A percentile compares a stretch with the other conserved stretches of the same genome.
Evolutionary conservation across 1,140 invertebrate species (phyloP).

Genomic region (Notospermus geniculatus): DNA sequence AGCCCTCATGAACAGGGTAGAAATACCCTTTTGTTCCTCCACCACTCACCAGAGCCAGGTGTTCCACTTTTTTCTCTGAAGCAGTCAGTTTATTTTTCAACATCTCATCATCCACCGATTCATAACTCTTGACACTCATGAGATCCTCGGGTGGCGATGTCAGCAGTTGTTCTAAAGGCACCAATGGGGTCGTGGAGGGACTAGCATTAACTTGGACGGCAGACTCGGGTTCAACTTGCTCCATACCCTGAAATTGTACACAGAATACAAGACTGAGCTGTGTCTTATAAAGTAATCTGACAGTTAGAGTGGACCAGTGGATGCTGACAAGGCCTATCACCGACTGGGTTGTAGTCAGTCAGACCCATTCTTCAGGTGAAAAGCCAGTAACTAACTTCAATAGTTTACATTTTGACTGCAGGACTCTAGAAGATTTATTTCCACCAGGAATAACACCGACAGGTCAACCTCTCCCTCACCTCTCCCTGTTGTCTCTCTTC

Average conservation of each 20-base stretch:
- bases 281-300: no score
- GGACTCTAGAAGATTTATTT: no score
- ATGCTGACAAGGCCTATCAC: no score
- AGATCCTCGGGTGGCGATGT: slow-evolving; percentile 33
- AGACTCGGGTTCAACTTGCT: slow-evolving; percentile 44
- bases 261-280: no score
- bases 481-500: slow-evolving; percentile 56
- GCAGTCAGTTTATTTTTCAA: slow-evolving; percentile 34
- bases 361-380: no score
- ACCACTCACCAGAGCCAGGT: slow-evolving; percentile 12
- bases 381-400: no score
- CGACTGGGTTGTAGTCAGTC: no score
- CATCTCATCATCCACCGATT: slow-evolving; percentile 30
- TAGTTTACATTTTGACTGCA: no score
- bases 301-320: no score
- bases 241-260: slow-evolving; percentile 37
- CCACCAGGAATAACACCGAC: not conserved
- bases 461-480: slow-evolving; percentile 27
- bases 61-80: slow-evolving; percentile 32
- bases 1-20: no score
- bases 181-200: slow-evolving; percentile 14
- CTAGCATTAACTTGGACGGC: slow-evolving; percentile 20
- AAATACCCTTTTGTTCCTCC: no score
- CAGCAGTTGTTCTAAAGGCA: slow-evolving; percentile 50
- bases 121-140: slow-evolving; percentile 11